phyloP scores from a whole-genome alignment of 2,888 invertebrate genomes.

The Antheraea yamamai region DNA sequence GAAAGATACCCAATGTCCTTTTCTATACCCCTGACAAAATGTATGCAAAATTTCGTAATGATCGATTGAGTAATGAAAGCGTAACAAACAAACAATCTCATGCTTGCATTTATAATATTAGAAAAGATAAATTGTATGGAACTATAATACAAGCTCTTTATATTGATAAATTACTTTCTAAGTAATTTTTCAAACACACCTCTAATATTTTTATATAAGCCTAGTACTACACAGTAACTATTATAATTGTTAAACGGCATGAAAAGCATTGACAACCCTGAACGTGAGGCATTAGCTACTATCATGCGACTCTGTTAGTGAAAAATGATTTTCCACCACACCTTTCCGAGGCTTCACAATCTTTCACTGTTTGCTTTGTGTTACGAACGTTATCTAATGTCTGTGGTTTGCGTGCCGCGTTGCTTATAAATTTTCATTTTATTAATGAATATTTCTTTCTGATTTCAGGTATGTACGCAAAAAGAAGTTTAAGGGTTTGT shows the following conservation, averaged over 20 bases:
- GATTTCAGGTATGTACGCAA: conserved; percentile 62
- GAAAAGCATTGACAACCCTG: conserved; percentile 30
- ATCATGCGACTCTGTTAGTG: conserved; percentile 73
- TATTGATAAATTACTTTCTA: too few relatives aligned
- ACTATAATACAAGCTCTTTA: too few relatives aligned
- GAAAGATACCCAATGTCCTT: too few relatives aligned
- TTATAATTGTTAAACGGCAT: neutral
- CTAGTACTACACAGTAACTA: neutral
- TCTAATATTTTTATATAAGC: neutral
- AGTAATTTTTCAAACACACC: neutral
- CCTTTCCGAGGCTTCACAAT: conserved; percentile 68
- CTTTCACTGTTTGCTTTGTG: conserved; percentile 68
- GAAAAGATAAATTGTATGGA: too few relatives aligned
- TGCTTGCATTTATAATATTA: too few relatives aligned
- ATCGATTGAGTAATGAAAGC: too few relatives aligned
- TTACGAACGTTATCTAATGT: conserved; percentile 69
- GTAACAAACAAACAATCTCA: too few relatives aligned
- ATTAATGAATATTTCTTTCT: conserved; percentile 62
- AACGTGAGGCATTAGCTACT: conserved; percentile 71
- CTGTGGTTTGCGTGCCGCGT: conserved; percentile 65
- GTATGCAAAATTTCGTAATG: too few relatives aligned
- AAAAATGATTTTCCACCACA: conserved; percentile 80
- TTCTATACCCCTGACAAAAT: too few relatives aligned
- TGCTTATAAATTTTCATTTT: conserved; percentile 54
- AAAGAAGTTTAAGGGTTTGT: conserved; percentile 4